Percentiles rank a stretch among this genome's conserved stretches.
Evolutionary conservation across 2,797 vertebrate species (phyloP).

Genomic region (Masticophis lateralis): DNA sequence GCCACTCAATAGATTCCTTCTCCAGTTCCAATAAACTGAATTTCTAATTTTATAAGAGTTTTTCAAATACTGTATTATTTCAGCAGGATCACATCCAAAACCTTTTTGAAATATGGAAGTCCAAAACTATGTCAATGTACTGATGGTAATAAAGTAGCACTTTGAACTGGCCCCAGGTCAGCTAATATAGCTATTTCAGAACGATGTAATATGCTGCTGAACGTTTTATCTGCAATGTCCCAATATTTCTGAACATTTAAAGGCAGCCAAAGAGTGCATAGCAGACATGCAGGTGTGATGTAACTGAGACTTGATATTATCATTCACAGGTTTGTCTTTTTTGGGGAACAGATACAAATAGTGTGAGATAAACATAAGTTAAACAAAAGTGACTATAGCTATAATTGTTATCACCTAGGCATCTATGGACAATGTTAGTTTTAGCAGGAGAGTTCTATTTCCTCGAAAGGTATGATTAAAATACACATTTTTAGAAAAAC

Average conservation of each 20-base stretch:
- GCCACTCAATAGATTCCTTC: neutral
- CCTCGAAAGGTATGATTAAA: neutral
- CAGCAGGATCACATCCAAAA: neutral
- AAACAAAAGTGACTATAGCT: neutral
- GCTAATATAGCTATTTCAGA: neutral
- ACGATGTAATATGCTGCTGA: neutral
- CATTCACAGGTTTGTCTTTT: neutral
- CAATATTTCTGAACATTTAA: neutral
- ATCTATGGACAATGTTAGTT: neutral
- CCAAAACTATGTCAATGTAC: neutral
- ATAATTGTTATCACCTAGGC: neutral
- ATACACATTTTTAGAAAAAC: neutral
- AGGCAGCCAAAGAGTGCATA: neutral
- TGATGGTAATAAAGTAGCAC: neutral
- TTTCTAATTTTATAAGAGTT: neutral
- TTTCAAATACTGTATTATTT: neutral
- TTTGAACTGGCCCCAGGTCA: neutral
- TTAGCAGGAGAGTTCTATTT: neutral
- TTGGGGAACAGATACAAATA: neutral
- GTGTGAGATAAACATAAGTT: neutral
- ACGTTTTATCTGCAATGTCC: neutral
- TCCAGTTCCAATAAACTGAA: neutral
- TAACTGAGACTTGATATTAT: neutral
- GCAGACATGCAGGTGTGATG: neutral
- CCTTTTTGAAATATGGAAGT: neutral